These are phyloP conservation scores for Eulemur macaco DNA, from an alignment of 2,113 vertebrate species.

Conservation along the genomic window DNA sequence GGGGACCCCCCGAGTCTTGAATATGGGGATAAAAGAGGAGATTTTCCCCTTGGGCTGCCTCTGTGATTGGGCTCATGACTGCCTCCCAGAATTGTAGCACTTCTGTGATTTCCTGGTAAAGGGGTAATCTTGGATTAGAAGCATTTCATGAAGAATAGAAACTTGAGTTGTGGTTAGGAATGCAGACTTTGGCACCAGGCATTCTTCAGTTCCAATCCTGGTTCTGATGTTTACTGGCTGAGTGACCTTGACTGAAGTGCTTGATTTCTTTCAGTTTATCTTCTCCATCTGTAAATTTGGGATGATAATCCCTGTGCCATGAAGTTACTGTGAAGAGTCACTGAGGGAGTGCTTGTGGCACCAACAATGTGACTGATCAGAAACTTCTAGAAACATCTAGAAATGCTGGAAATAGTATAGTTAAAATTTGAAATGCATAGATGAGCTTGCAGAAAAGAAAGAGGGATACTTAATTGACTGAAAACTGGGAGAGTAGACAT, in stretches of 20 bases:
- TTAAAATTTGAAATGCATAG: background rate
- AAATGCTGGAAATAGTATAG: background rate
- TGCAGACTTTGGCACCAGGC: background rate
- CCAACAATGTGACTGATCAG: background rate
- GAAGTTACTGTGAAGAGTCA: background rate
- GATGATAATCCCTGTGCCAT: background rate
- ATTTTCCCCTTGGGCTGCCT: background rate
- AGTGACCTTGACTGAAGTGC: background rate
- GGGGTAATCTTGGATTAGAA: background rate
- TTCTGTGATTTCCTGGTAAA: background rate
- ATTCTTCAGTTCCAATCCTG: background rate
- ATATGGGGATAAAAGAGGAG: background rate
- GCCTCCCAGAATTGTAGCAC: background rate
- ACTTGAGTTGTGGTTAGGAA: background rate
- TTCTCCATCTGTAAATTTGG: background rate
- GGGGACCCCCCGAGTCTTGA: background rate
- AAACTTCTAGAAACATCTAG: background rate
- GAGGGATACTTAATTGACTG: background rate
- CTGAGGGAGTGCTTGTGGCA: background rate
- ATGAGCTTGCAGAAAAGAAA: background rate
- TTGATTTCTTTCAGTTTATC: background rate
- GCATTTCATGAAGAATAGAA: background rate
- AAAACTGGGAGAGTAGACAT: background rate
- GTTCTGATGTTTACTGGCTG: background rate
- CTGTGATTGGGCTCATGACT: background rate